Evolutionary conservation across 2,797 vertebrate genomes (phyloP), one percentile per base, ranked within the genome.

Genomic region (Poeciliopsis gracilis): DNA sequence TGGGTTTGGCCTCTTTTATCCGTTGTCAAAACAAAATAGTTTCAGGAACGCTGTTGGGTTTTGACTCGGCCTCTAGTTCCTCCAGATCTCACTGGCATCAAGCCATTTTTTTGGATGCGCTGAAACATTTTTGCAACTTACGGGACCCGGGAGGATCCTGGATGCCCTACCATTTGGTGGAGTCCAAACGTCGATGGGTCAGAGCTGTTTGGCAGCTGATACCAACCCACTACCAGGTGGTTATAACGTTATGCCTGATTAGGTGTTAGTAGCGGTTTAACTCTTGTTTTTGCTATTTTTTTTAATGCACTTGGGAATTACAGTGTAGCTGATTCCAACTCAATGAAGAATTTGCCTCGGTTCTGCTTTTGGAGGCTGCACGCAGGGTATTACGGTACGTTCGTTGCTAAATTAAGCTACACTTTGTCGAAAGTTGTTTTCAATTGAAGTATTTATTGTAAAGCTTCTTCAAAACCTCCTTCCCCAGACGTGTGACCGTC

Each of bases 381-480:
- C 78, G 83, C 86, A 89, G 88, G 85, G 88, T 90, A 84, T 82
- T 33, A 74, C 75, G 66, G 79, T 86, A 63, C 75, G 18, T 76
- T 86, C 85, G 77, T 81, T 86, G 71, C 73, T 80, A 46, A 33
- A 76, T 72, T 83, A 86, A 89, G 78, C 72, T 82, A 63, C 75
- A 82, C 61, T 86, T 69, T 83, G 80, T 90, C 84, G 88, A 87
- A 90, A 92, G 91, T 86, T 92, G 83, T 94, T 95, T 94, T 94
- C 94, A 94, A 33, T 91, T 84, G 77, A 92, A 78, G 89, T 90
- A 87, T 94, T 94, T 93, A 91, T 91, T 94, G 93, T 88, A 79
- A 88, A 57, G 92, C 84, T 45, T 82, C 86, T 73, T 82, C 70
- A 1, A 1, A 55, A 70, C 82, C 80, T 82, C 55, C 15, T 10